Evolutionary conservation across 2,113 vertebrate species (phyloP), one percentile per base, ranked within the genome.

Genomic region (Rhinopomastus cyanomelas): DNA sequence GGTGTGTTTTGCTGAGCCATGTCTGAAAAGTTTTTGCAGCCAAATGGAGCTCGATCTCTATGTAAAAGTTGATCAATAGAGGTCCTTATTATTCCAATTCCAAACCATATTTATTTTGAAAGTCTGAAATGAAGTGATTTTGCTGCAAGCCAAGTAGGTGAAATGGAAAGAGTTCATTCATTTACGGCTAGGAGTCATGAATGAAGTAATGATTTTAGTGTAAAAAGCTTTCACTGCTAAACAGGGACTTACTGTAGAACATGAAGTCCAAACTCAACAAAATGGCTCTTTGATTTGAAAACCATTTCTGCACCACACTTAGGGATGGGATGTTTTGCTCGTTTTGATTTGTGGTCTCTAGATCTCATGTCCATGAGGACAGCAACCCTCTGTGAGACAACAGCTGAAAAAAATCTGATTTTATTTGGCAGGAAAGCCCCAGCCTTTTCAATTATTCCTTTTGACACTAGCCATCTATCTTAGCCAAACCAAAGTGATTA

Each of bases 91-190:
- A 76, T 92, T 94, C 91, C 94, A 93, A 59, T 76, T 85, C 62
- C 62, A 90, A 65, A n/a, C 34, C 37, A 72, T 64, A 85, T 91
- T 85, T 78, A 72, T 89, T 68, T 89, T 6, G 89, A 89, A 83
- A 68, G 12, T 37, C 62, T 59, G 62, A 93, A 94, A 91, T 1
- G 12, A 94, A 88, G 51, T 34, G 48, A 73, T 94, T 92, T 87
- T 94, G 76, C 84, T 84, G 44, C 26, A 71, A 84, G 51, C 60
- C 39, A 85, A 91, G 56, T 65, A 91, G 39, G 48, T 94, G 74
- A 86, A 89, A 93, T 78, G 81, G 89, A 85, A 94, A 92, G 56
- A 8, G 51, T 88, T 71, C 88, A 86, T 88, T 94, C 87, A 77
- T 34, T 6, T 44, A 77, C 88, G 32, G 5, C 9, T 60, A 68